Evolutionary conservation across 2,888 invertebrate genomes (phyloP).

Genomic region (Leucoptera coffeella): DNA sequence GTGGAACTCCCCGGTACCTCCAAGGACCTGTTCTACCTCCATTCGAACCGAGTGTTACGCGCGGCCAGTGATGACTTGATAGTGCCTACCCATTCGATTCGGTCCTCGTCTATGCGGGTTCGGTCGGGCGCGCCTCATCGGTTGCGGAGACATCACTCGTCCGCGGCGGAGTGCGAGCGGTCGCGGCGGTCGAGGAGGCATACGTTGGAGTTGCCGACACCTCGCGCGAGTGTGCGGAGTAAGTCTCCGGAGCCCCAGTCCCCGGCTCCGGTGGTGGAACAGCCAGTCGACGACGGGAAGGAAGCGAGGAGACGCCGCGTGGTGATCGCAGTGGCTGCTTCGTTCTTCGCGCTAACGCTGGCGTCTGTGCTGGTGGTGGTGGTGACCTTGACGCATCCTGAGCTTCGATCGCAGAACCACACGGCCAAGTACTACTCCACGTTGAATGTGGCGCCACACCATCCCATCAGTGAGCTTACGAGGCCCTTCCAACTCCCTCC

Average conservation of each 20-base stretch:
- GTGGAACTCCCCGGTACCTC: conserved; percentile 37
- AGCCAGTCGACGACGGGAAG: conserved; percentile 48
- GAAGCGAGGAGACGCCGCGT: conserved; percentile 63
- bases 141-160: conserved; percentile 41
- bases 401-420: conserved; percentile 57
- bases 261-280: conserved; percentile 25
- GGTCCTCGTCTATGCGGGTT: conserved; percentile 41
- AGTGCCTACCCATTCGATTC: conserved; percentile 41
- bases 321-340: conserved; percentile 64
- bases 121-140: conserved; percentile 39
- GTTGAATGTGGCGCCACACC: conserved; percentile 57
- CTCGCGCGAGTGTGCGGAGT: conserved; percentile 39
- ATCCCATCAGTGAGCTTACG: conserved; percentile 55
- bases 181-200: conserved; percentile 39
- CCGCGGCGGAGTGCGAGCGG: conserved; percentile 43
- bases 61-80: conserved; percentile 42
- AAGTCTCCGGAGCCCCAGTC: conserved; percentile 35
- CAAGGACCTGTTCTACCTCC: conserved; percentile 40
- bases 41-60: conserved; percentile 39
- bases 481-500: conserved; percentile 53
- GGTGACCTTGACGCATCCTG: conserved; percentile 68
- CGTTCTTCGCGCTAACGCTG: conserved; percentile 66
- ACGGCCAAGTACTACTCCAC: conserved; percentile 61
- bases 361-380: conserved; percentile 72
- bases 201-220: conserved; percentile 35